Evolutionary conservation across 2,888 invertebrate species (phyloP), one percentile per base, ranked within the genome.

Genomic region (Dyspetes luteomarginatus): DNA sequence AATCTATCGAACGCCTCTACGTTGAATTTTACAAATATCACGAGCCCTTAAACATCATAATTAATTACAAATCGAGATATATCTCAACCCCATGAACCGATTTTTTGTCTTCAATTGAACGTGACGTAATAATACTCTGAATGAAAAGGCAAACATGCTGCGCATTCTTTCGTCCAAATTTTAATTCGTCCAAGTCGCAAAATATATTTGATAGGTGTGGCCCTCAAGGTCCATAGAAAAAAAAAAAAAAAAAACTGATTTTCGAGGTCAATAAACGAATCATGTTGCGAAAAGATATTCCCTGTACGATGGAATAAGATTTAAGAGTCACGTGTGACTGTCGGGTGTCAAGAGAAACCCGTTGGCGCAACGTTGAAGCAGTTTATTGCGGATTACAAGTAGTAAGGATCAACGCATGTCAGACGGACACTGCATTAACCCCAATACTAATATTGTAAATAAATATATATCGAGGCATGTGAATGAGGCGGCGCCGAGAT

Each of bases 351-450:
- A 69, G 76, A 43, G 67, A 81, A 78, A 58, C 56, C 74, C 69
- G 69, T 64, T 64, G 50, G 64, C 3, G 12, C 17, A 45, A 28
- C 43, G 77, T 64, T 30, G 56, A 19, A 28, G 68, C 56, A 64
- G 52, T 69, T 78, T 71, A 58, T 26, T 12, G 15, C 55, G 67
- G 60, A 76, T 76, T 76, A 76, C 80, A 72, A 81, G 74, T 78
- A 74, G 78, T 48, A 41, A 71, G 78, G 74, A 78, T 81, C 81
- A 74, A 60, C 81, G 73, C 58, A 65, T 81, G 73, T 81, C 78
- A 52, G 74, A 64, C 69, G 68, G 28, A 12, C 55, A 56, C 69
- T 41, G 43, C 5, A 45, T 9, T 45, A 26, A 28, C 64, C 65
- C 41, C 17, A 17, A 19, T 2, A 48, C 19, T 7, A 17, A 48